A percentile compares a stretch with the other conserved stretches of the same genome.
phyloP scores from a whole-genome alignment of 2,888 invertebrate genomes.

The Peribatodes rhomboidaria region DNA sequence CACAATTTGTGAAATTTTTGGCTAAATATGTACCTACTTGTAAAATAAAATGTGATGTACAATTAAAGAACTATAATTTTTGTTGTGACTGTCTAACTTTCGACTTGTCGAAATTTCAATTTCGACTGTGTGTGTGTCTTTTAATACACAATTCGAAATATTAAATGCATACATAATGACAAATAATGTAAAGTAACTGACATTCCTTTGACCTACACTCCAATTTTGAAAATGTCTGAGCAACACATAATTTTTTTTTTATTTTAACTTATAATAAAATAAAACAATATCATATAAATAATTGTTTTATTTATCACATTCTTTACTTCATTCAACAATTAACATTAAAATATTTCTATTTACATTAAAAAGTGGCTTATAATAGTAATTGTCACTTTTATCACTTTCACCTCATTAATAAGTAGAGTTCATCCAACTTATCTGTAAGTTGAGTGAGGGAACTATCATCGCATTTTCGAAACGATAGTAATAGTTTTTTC shows the following conservation, averaged over 20 bases:
- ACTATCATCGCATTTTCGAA: neutral
- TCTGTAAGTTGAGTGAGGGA: neutral
- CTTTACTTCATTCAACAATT: constrained; percentile 11
- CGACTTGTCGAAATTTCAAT: too few relatives aligned
- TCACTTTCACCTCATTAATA: neutral
- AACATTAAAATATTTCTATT: constrained; percentile 11
- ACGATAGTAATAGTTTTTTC: too few relatives aligned
- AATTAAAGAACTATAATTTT: too few relatives aligned
- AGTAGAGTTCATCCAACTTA: neutral
- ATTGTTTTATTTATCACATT: constrained; percentile 20
- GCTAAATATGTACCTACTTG: too few relatives aligned
- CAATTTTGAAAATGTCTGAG: neutral
- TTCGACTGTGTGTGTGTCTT: too few relatives aligned
- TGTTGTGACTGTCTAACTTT: too few relatives aligned
- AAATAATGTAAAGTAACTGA: neutral
- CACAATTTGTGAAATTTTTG: too few relatives aligned
- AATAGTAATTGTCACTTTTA: constrained; percentile 9
- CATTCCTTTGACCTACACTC: constrained; percentile 3
- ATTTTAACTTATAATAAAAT: constrained; percentile 12
- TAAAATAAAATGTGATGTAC: too few relatives aligned
- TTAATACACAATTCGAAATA: too few relatives aligned
- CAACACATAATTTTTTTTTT: constrained; percentile 1
- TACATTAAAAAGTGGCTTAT: constrained; percentile 4
- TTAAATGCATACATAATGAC: neutral
- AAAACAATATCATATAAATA: constrained; percentile 14